Evolutionary conservation across 2,888 invertebrate species (phyloP), one percentile per base, ranked within the genome.

Genomic region (Muscina levida): DNA sequence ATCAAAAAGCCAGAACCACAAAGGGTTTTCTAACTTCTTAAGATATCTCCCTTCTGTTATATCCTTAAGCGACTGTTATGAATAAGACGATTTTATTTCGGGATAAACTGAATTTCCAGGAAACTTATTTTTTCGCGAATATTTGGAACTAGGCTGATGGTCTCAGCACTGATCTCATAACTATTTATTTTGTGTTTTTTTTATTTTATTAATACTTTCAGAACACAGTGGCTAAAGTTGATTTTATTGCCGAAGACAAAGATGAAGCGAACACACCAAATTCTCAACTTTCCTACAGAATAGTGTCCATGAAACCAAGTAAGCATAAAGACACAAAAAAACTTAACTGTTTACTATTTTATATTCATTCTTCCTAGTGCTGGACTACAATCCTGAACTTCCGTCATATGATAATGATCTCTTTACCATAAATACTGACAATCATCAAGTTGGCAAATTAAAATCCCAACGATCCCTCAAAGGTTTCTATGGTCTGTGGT

Each of bases 401-500:
- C 73, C 13, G n/a, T 8, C 85, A 0, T 89, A 91, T 0, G 85
- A 82, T 39, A 72, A 82, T 3, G 84, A 86, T 0, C 86, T 92
- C 2, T 85, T 87, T 66, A 82, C 77, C 19, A 91, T 92, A 84
- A 85, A 87, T 67, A 82, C 78, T 6, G 88, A 89, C 72, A 87
- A 88, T 51, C 85, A 88, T 56, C 85, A 89, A 10, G 90, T 89
- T 44, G 92, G 91, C 4, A 90, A 91, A 73, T 87, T 93, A 6
- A 87, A 89, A 81, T 91, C 92, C 0, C 85, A 86, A 0, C 88
- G 89, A 84, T 88, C 91, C 79, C 86, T 94, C 37, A 90, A 87
- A 82, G 92, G 92, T 0, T 92, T 91, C 84, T 93, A 93, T 91
- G 94, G 94, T 39, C 91, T 91, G 1, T 93, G 93, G 86, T 86